Percentiles rank a stretch among this genome's conserved stretches.
These are phyloP conservation scores for Leptinotarsa lineolata DNA, from an alignment of 1,140 invertebrate genomes.

Conservation along the genomic window DNA sequence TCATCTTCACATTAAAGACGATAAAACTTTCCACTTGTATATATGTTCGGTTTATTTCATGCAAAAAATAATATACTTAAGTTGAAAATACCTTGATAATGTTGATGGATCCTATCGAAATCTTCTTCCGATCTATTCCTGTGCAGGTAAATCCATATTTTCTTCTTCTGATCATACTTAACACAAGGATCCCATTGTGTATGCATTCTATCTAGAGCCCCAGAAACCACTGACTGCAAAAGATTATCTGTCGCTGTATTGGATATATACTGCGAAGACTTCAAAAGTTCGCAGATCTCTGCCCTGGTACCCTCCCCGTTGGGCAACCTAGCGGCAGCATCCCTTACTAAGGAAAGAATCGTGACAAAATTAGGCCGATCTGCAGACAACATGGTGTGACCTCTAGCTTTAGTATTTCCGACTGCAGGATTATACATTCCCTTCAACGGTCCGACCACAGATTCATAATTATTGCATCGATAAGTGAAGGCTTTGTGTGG, in stretches of 20 bases:
- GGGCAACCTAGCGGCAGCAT: constrained; percentile 89
- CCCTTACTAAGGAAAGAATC: constrained; percentile 86
- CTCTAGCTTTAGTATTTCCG: constrained; percentile 66
- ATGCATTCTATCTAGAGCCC: constrained; percentile 85
- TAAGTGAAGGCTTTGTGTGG: constrained; percentile 86
- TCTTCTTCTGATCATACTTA: constrained; percentile 84
- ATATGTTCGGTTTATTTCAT: no score
- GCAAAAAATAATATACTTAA: no score
- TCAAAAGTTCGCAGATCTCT: constrained; percentile 83
- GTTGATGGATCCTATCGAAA: constrained; percentile 71
- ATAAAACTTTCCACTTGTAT: no score
- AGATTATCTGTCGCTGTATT: constrained; percentile 72
- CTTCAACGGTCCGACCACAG: constrained; percentile 87
- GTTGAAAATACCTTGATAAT: constrained; percentile 58
- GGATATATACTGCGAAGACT: constrained; percentile 84
- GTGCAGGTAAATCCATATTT: constrained; percentile 91
- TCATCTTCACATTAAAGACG: no score
- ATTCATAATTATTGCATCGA: constrained; percentile 77
- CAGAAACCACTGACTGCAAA: constrained; percentile 84
- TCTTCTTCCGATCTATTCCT: constrained; percentile 74
- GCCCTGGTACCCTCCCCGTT: constrained; percentile 91
- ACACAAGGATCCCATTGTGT: constrained; percentile 89
- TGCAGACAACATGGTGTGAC: constrained; percentile 80
- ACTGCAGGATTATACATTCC: constrained; percentile 74
- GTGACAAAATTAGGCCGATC: constrained; percentile 90